Base-by-base conservation (phyloP, 2,113 vertebrate genomes). In the Pelobates fuscus region DNA sequence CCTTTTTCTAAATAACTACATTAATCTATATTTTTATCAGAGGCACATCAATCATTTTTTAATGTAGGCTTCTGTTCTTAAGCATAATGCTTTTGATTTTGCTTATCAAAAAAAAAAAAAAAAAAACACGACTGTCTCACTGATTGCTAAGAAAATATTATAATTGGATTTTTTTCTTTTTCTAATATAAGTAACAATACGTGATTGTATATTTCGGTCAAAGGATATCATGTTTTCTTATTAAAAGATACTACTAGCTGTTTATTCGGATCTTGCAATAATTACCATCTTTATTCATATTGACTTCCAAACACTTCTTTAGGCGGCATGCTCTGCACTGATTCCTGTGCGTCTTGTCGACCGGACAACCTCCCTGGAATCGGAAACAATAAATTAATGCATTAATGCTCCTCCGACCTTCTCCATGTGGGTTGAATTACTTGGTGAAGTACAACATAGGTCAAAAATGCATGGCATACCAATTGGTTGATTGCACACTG, bases 201-300 rank as follows among this genome's bases (percentile, higher is more conserved):
- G 46, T 67, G 73, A 77, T 77, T 77, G 65, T 77, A 49, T 61
- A 77, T 49, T 57, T 77, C 67, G 49, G 65, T 23, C 32, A 76
- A 66, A 77, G 44, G 67, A 61, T 37, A 59, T 57, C 72, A 75
- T 65, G 17, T 67, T 58, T 67, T 75, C 52, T 65, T 60, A 75
- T 75, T 67, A 75, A 75, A 44, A 32, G 52, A n/a, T n/a, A n/a
- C 46, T 65, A 26, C 52, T 14, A 75, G 63, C 15, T 43, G 29
- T 67, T 67, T 67, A 67, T 25, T 24, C 25, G 61, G 27, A 17
- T 62, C 29, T 62, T 54, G 49, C 30, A 44, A 63, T 72, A 80
- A 81, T 94, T 94, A 99, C 97, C 97, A 77, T 99, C 97, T 96
- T 98, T 98, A 92, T 99, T 99, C 97, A 99, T 99, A 92, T 97